Percentiles rank a stretch among this genome's conserved stretches.
Conservation (phyloP, 2,113 vertebrate species). For the Megatriorchis doriae region DNA sequence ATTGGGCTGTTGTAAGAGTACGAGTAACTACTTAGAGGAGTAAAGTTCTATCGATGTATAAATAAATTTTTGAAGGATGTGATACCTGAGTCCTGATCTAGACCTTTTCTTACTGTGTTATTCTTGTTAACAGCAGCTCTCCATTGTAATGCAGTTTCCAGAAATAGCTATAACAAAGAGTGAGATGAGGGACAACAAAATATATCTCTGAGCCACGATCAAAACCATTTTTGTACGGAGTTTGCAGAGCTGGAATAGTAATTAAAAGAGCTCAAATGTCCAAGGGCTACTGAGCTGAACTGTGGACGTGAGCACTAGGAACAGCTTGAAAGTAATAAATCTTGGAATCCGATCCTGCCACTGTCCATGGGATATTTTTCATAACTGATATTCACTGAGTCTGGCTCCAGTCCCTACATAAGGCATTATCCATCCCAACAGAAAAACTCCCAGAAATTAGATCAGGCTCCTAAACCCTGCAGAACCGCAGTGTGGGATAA, state of each 20-base stretch:
- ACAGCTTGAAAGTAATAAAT: neutral
- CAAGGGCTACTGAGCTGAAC: neutral
- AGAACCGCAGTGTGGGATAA: neutral
- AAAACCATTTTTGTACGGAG: neutral
- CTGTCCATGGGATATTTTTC: neutral
- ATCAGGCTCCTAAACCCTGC: neutral
- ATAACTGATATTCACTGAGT: neutral
- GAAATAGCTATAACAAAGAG: neutral
- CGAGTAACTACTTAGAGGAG: neutral
- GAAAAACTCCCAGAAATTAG: neutral
- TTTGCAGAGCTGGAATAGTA: neutral
- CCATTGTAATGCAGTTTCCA: neutral
- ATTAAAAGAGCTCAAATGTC: neutral
- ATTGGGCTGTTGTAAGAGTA: neutral
- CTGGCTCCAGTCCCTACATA: neutral
- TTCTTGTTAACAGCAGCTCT: neutral
- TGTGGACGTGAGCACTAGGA: neutral
- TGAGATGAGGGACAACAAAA: neutral
- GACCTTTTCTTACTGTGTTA: neutral
- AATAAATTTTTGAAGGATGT: neutral
- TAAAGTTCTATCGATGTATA: neutral
- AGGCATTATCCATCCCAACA: neutral
- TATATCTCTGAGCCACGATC: neutral
- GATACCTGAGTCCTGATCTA: neutral
- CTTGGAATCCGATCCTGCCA: neutral